phyloP scores from a whole-genome alignment of 2,113 vertebrate genomes.

The Pseudopipra pipra region DNA sequence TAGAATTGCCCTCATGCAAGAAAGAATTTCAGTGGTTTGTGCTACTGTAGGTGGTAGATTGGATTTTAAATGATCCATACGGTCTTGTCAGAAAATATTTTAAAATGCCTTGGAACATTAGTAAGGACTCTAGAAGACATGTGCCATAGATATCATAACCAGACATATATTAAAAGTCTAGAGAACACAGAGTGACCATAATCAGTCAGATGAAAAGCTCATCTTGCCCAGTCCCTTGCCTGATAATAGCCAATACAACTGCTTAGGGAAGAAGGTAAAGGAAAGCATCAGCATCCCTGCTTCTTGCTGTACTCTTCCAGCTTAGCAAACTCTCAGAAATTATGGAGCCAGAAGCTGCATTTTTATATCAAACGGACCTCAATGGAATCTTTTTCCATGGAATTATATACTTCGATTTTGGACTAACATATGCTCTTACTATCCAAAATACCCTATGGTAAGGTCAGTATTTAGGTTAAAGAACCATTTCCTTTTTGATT shows the following conservation, averaged over 20 bases:
- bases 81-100: neutral
- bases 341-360: neutral
- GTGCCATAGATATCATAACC: neutral
- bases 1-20: neutral
- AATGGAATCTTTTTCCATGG: neutral
- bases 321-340: neutral
- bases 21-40: neutral
- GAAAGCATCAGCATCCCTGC: neutral
- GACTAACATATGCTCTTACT: neutral
- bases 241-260: neutral
- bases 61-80: slow-evolving; percentile 35
- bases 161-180: neutral
- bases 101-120: neutral
- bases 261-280: neutral
- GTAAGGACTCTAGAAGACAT: neutral
- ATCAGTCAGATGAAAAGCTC: neutral
- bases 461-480: neutral
- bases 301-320: neutral
- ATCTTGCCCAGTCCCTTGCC: neutral
- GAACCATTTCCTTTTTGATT: neutral
- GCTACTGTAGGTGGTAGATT: slow-evolving; percentile 35
- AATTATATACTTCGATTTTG: neutral
- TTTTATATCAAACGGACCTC: neutral
- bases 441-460: neutral
- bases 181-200: neutral